Evolutionary conservation across 2,113 vertebrate species (phyloP).

Genomic region (Campylomormyrus numenius): DNA sequence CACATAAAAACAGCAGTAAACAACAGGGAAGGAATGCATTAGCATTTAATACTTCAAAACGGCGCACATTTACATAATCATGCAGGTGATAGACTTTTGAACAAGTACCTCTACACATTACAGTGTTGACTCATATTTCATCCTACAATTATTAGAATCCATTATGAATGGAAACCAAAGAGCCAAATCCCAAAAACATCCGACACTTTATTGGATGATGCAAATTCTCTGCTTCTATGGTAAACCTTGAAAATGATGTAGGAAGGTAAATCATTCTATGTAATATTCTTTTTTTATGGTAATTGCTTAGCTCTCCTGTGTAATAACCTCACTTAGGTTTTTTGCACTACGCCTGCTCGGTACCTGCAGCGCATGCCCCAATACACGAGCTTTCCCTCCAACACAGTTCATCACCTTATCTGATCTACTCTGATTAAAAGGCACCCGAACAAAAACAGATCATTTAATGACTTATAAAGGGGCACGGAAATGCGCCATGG

Average conservation of each 20-base stretch:
- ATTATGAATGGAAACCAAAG: neutral
- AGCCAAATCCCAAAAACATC: neutral
- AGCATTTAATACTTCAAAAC: neutral
- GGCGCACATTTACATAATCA: neutral
- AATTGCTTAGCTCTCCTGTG: neutral
- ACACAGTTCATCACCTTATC: neutral
- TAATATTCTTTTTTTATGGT: neutral
- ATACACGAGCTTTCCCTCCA: neutral
- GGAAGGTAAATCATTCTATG: neutral
- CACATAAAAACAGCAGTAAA: neutral
- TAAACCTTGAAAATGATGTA: neutral
- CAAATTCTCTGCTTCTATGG: neutral
- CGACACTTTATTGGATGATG: neutral
- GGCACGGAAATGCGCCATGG: neutral
- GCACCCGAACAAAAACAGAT: neutral
- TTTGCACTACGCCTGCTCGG: neutral
- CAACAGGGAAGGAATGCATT: neutral
- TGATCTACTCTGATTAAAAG: neutral
- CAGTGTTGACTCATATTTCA: neutral
- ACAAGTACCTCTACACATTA: neutral
- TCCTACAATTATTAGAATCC: neutral
- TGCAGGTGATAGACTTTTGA: neutral
- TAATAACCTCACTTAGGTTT: neutral
- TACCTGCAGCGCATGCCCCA: neutral
- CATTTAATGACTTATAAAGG: neutral